Base-by-base conservation (phyloP, 2,797 vertebrate species). In the Dendrocincla fuliginosa region DNA sequence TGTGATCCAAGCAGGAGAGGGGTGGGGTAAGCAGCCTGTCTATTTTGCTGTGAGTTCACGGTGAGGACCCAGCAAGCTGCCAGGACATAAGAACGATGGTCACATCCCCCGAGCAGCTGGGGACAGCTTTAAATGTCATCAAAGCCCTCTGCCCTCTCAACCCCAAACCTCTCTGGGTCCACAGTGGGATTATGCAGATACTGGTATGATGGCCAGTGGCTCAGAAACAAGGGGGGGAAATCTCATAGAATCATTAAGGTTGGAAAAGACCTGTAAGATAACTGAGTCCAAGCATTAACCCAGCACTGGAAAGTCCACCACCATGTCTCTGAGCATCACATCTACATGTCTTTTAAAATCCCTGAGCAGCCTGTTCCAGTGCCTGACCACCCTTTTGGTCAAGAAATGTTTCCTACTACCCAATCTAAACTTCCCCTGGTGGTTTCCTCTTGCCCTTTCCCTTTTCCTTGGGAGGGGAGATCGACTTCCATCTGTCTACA, bases 1-100 rank as follows among this genome's bases (percentile, higher is more conserved):
- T 96, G 96, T 88, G 94, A 95, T 73, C 87, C 91, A 60, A 35
- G 94, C 55, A 92, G 91, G 61, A n/a, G 78, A 92, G 90, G 70
- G 61, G 52, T 56, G 87, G 82, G 55, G 15, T 32, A 30, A 87
- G 82, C 82, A 92, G 91, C 50, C 87, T 35, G 80, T 95, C 95
- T 87, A 73, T 92, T 89, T 78, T 49, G 28, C 73, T 76, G 52
- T 63, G 87, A 61, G 76, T 88, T 92, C 89, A 84, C 1, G 2
- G 76, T 1, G 0, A 76, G 59, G 84, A 63, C 39, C 82, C 57
- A 37, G 69, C 28, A 5, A 73, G 73, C 84, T 89, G 90, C 71
- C 93, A 79, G 69, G 78, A 65, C 18, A 10, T 12, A 65, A 53
- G 55, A 94, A n/a, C 87, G 70, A 89, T 82, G 80, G 52, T 33